Percentiles rank a stretch among this genome's conserved stretches.
Conservation (phyloP, 2,797 vertebrate genomes). For the Crenichthys baileyi region DNA sequence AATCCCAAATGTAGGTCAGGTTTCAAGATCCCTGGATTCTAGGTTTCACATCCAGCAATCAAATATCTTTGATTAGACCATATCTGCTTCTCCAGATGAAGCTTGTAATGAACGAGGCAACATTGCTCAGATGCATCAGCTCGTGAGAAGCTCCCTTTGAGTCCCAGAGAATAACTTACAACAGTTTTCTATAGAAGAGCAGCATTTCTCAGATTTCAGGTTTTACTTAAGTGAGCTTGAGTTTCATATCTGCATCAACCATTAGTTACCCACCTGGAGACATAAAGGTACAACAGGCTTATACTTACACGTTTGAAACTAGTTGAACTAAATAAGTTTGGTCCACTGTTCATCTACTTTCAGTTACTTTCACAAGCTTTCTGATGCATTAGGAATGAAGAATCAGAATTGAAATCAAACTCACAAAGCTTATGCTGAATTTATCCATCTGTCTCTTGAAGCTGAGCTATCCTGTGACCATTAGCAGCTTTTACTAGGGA, state of each 20-base stretch:
- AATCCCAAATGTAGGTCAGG: not conserved
- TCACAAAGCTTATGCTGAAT: conserved; percentile 32
- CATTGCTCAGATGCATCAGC: not conserved
- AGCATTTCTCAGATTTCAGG: not conserved
- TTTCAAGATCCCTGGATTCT: not conserved
- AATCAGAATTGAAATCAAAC: conserved; percentile 30
- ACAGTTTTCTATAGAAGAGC: not conserved
- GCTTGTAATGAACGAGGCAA: not conserved
- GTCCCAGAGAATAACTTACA: not conserved
- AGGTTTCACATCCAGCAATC: not conserved
- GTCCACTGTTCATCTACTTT: not conserved
- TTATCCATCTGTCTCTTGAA: conserved; percentile 41
- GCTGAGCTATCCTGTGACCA: conserved; percentile 35
- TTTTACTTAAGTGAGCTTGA: too few relatives aligned
- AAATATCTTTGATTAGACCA: conserved; percentile 1
- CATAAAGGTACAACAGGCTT: not conserved
- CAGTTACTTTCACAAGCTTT: conserved; percentile 4
- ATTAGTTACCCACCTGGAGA: not conserved
- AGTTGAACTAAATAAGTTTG: not conserved
- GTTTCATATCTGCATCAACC: too few relatives aligned
- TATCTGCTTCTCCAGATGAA: conserved; percentile 1
- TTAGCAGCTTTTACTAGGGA: conserved; percentile 21
- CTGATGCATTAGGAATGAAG: conserved; percentile 4
- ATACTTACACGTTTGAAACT: too few relatives aligned
- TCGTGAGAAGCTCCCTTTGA: conserved; percentile 1